These are phyloP conservation scores for Corticium candelabrum DNA, from an alignment of 37 sponge, comb jelly and placozoan genomes.

Conservation along the genomic window DNA sequence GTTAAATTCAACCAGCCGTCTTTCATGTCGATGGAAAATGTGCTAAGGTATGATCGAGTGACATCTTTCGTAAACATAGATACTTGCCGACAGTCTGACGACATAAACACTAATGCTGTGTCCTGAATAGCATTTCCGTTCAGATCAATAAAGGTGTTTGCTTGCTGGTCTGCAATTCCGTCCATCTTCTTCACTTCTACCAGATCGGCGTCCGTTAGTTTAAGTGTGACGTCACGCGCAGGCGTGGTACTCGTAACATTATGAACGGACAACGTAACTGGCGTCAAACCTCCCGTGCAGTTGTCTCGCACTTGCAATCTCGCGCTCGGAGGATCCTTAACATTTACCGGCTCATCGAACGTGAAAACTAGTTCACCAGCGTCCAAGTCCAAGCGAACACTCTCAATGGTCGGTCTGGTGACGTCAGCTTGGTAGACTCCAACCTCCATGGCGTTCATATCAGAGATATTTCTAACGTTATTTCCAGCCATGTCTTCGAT, in stretches of 20 bases:
- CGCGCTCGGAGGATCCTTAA: background rate
- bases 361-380: conserved; percentile 1
- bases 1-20: conserved; percentile 52
- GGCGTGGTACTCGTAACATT: background rate
- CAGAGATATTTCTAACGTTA: background rate
- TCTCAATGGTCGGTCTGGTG: conserved; percentile 1
- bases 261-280: background rate
- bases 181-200: background rate
- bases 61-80: conserved; percentile 22
- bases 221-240: background rate
- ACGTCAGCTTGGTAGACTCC: background rate
- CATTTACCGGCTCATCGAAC: conserved; percentile 12
- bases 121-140: background rate
- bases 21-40: conserved; percentile 64
- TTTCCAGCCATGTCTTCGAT: conserved; percentile 61
- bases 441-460: background rate
- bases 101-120: background rate
- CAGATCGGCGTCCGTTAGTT: conserved; percentile 24
- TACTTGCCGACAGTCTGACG: background rate
- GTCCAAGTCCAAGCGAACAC: background rate
- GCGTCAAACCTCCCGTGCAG: background rate
- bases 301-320: background rate
- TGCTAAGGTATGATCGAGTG: conserved; percentile 22
- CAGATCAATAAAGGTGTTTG: background rate
- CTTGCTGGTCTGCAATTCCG: background rate